A percentile compares a stretch with the other conserved stretches of the same genome.
Evolutionary conservation across 2,888 invertebrate species (phyloP).

Genomic region (Agrenia bidenticulata): DNA sequence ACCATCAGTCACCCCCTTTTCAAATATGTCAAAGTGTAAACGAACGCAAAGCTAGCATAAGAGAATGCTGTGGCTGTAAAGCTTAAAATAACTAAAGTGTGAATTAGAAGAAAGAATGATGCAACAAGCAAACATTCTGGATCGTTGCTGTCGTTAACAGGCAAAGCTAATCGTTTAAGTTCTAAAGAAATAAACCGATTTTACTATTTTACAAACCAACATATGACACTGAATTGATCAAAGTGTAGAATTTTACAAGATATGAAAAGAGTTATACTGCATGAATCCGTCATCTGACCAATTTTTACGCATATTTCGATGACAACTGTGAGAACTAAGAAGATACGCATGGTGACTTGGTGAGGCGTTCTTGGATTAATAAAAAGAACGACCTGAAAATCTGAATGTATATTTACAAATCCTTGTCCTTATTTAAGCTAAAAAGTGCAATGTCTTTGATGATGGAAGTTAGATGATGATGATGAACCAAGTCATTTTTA

Average conservation of each 20-base stretch:
- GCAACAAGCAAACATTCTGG: neutral
- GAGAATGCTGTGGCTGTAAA: too few relatives aligned
- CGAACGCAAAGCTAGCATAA: too few relatives aligned
- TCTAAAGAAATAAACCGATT: neutral
- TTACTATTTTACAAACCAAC: neutral
- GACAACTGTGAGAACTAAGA: conserved; percentile 12
- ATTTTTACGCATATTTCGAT: conserved; percentile 2
- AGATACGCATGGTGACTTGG: conserved; percentile 1
- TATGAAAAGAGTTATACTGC: neutral
- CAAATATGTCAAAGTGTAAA: too few relatives aligned
- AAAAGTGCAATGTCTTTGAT: neutral
- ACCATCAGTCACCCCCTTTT: too few relatives aligned
- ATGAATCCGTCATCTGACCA: conserved; percentile 5
- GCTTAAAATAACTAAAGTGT: too few relatives aligned
- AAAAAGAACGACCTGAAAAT: neutral
- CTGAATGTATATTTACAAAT: conserved; percentile 2
- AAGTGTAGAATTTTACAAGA: neutral
- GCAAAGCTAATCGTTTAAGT: neutral
- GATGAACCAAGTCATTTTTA: conserved; percentile 1
- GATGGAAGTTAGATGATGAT: neutral
- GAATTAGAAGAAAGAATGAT: too few relatives aligned
- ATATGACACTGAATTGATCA: conserved; percentile 4
- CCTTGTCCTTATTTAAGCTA: conserved; percentile 1
- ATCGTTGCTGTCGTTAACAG: neutral
- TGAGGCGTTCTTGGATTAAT: neutral